A percentile compares a stretch with the other conserved stretches of the same genome.
Conservation (phyloP, 1,140 invertebrate genomes). For the Drosophila tani region DNA sequence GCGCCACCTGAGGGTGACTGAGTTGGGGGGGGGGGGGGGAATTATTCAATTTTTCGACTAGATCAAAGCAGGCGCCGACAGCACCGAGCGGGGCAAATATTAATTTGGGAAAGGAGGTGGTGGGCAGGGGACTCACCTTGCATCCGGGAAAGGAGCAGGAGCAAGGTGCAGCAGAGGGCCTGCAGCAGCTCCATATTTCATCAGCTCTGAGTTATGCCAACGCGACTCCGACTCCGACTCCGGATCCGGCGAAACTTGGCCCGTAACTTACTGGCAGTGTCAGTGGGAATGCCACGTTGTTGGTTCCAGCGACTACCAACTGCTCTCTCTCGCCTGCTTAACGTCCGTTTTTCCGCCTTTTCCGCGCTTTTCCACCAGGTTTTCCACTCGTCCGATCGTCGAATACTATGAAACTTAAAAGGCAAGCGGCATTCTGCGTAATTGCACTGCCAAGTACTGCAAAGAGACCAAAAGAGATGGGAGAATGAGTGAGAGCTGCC, state of each 20-base stretch:
- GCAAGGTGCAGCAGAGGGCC: slow-evolving; percentile 73
- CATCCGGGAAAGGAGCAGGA: slow-evolving; percentile 73
- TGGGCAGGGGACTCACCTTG: slow-evolving; percentile 78
- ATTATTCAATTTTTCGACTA: slow-evolving; percentile 47
- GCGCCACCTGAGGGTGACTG: background rate
- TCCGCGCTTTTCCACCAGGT: slow-evolving; percentile 9
- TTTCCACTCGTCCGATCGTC: slow-evolving; percentile 15
- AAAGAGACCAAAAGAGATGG: slow-evolving; percentile 22
- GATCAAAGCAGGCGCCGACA: slow-evolving; percentile 41
- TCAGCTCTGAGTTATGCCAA: slow-evolving; percentile 60
- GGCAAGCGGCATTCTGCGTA: slow-evolving; percentile 64
- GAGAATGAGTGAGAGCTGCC: slow-evolving; percentile 33
- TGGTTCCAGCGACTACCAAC: background rate
- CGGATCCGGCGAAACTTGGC: slow-evolving; percentile 40
- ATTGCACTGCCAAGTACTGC: slow-evolving; percentile 58
- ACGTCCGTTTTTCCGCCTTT: slow-evolving; percentile 48
- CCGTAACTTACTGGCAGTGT: slow-evolving; percentile 60
- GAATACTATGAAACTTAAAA: slow-evolving; percentile 49
- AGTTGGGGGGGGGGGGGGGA: background rate
- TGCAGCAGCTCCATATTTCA: slow-evolving; percentile 77
- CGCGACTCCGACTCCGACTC: slow-evolving; percentile 28
- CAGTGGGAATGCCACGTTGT: slow-evolving; percentile 20
- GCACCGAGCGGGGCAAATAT: slow-evolving; percentile 18
- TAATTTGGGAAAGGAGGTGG: slow-evolving; percentile 16
- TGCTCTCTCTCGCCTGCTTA: slow-evolving; percentile 30